Evolutionary conservation across 1,140 invertebrate species (phyloP).

Genomic region (Ostrea denselamellosa): DNA sequence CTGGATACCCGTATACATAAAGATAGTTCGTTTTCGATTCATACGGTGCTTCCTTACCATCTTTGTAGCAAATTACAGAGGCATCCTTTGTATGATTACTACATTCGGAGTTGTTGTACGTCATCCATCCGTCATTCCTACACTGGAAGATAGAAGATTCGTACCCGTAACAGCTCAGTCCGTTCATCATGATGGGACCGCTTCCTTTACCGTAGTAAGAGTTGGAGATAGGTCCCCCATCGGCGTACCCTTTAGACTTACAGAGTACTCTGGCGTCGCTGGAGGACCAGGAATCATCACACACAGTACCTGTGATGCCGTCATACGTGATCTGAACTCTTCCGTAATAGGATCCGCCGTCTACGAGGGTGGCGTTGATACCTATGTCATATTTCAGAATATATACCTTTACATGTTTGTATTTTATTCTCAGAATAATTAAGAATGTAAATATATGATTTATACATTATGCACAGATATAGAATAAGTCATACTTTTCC

Average conservation of each 20-base stretch:
- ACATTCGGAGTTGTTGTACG: constrained; percentile 58
- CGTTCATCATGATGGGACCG: constrained; percentile 67
- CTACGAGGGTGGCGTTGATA: constrained; percentile 57
- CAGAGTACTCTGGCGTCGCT: constrained; percentile 67
- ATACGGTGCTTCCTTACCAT: constrained; percentile 58
- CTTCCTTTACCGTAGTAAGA: constrained; percentile 66
- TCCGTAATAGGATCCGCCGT: constrained; percentile 62
- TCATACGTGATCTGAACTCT: constrained; percentile 68
- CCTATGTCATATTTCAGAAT: constrained; percentile 17
- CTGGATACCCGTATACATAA: background rate
- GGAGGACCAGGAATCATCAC: constrained; percentile 66
- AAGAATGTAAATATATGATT: constrained; percentile 1
- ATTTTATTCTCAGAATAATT: background rate
- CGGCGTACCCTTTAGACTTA: constrained; percentile 61
- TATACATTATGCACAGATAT: background rate
- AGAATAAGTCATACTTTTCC: constrained; percentile 48
- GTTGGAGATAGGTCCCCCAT: constrained; percentile 59
- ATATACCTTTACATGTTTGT: background rate
- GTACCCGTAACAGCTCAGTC: constrained; percentile 65
- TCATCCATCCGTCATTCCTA: constrained; percentile 65
- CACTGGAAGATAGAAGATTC: constrained; percentile 65
- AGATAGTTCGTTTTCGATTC: background rate
- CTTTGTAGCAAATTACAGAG: constrained; percentile 66
- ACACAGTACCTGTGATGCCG: constrained; percentile 65
- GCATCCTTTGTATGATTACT: constrained; percentile 66